Percentiles rank a stretch among this genome's conserved stretches.
Evolutionary conservation across 2,113 vertebrate species (phyloP).

Genomic region (Promerops cafer): DNA sequence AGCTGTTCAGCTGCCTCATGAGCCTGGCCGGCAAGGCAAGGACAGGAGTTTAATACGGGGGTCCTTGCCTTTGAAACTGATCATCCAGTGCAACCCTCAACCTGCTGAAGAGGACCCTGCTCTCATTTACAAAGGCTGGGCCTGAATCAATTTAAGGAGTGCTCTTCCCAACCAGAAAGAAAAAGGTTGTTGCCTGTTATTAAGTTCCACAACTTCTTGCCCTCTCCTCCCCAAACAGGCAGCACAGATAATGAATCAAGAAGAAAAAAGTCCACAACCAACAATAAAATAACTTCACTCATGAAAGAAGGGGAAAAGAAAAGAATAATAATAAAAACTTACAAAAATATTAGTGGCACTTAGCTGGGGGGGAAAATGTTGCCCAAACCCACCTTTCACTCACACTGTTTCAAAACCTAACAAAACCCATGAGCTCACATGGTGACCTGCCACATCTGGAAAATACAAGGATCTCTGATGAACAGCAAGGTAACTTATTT

Average conservation of each 20-base stretch:
- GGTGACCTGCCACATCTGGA: background rate
- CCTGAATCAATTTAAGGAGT: background rate
- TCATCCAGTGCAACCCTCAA: background rate
- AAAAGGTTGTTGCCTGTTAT: background rate
- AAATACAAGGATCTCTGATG: background rate
- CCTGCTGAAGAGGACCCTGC: background rate
- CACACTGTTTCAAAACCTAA: background rate
- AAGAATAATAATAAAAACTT: background rate
- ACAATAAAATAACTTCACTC: background rate
- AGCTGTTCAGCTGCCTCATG: background rate
- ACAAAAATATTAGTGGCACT: background rate
- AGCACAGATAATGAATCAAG: background rate
- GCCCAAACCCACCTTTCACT: background rate
- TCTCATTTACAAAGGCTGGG: background rate
- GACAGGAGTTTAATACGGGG: fast-evolving
- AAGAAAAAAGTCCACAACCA: background rate
- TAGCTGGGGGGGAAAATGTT: background rate
- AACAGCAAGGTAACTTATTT: background rate
- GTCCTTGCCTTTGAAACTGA: background rate
- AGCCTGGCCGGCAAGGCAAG: background rate
- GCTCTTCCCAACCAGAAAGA: background rate
- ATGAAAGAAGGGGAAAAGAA: background rate
- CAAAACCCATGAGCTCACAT: background rate
- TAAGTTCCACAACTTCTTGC: background rate
- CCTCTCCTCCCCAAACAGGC: background rate